Percentiles rank a stretch among this genome's conserved stretches.
Evolutionary conservation across 2,113 vertebrate genomes (phyloP).

Genomic region (Phoenicopterus ruber): DNA sequence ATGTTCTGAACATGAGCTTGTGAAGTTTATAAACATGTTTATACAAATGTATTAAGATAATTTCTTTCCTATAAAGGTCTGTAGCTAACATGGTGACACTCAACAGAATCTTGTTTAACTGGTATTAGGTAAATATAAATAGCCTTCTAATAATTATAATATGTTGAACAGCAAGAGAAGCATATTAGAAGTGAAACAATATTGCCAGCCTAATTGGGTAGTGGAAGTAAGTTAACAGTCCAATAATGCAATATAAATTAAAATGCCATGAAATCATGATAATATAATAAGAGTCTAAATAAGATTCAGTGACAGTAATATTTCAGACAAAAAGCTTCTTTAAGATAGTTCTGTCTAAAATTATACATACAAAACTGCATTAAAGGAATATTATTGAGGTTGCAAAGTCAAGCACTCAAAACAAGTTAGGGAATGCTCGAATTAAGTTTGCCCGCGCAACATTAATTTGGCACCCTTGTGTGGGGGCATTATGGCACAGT

Average conservation of each 20-base stretch:
- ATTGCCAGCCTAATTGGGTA: constrained; percentile 62
- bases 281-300: constrained; percentile 60
- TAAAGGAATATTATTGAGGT: constrained; percentile 34
- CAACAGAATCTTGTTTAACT: constrained; percentile 2
- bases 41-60: not conserved
- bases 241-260: constrained; percentile 68
- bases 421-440: constrained; percentile 41
- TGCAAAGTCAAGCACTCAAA: constrained; percentile 57
- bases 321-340: constrained; percentile 44
- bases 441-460: constrained; percentile 22
- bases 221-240: constrained; percentile 57
- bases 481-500: constrained; percentile 55
- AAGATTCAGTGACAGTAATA: constrained; percentile 50
- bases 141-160: constrained; percentile 53
- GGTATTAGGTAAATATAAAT: constrained; percentile 45
- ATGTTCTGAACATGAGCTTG: not conserved
- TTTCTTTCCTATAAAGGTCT: not conserved
- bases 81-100: not conserved
- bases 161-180: constrained; percentile 34
- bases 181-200: constrained; percentile 57
- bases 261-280: constrained; percentile 65
- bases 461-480: constrained; percentile 60
- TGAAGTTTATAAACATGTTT: not conserved
- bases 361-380: not conserved
- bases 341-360: constrained; percentile 38